Evolutionary conservation across 2,113 vertebrate genomes (phyloP).

Genomic region (Salvelinus alpinus): DNA sequence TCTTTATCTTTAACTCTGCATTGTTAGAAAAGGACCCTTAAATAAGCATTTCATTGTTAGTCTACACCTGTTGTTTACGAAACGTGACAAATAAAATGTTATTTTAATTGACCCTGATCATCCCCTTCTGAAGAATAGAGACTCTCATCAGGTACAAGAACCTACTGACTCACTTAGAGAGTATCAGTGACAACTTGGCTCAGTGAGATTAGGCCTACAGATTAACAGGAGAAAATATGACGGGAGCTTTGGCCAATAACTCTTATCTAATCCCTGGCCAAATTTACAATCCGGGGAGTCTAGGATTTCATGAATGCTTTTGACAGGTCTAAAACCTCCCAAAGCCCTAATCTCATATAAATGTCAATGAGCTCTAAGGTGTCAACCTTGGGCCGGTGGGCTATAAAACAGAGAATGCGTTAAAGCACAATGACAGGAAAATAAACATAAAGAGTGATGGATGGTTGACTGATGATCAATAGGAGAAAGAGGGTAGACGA

Average conservation of each 20-base stretch:
- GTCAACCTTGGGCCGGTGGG: conserved; percentile 37
- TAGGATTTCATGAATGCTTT: conserved; percentile 35
- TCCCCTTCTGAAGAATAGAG: neutral
- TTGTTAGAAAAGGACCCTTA: too few relatives aligned
- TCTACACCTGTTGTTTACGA: too few relatives aligned
- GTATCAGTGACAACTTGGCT: conserved; percentile 5
- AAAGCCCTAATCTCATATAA: conserved; percentile 40
- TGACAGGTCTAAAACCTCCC: conserved; percentile 48
- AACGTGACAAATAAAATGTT: too few relatives aligned
- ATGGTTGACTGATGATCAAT: neutral
- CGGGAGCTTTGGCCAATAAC: conserved; percentile 19
- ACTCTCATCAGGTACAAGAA: too few relatives aligned
- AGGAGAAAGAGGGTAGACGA: too few relatives aligned
- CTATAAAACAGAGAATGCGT: conserved; percentile 11
- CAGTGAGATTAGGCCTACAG: conserved; percentile 20
- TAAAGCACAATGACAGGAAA: conserved; percentile 28
- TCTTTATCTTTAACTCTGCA: too few relatives aligned
- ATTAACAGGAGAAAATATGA: conserved; percentile 23
- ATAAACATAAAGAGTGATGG: conserved; percentile 41
- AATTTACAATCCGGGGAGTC: conserved; percentile 16
- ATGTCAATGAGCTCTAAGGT: conserved; percentile 35
- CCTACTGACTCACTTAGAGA: conserved; percentile 18
- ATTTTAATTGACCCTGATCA: too few relatives aligned
- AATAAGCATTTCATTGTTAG: too few relatives aligned
- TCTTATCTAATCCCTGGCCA: conserved; percentile 25